Percentiles rank a stretch among this genome's conserved stretches.
These are phyloP conservation scores for Cerceris ruficornis DNA, from an alignment of 2,888 invertebrate species.

Conservation along the genomic window DNA sequence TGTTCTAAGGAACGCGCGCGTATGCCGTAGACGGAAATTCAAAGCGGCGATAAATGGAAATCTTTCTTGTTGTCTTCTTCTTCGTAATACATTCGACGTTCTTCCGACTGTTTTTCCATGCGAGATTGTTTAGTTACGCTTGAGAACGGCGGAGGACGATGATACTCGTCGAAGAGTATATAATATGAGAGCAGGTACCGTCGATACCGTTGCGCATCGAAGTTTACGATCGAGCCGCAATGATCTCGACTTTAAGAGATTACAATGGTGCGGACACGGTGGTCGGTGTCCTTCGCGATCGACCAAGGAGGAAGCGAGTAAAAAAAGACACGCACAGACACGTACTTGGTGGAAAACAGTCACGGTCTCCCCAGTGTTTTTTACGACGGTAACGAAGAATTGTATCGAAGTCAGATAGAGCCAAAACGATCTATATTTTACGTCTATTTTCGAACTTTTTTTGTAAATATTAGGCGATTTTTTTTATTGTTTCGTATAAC, in stretches of 20 bases:
- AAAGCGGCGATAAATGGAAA: conserved; percentile 41
- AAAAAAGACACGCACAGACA: conserved; percentile 13
- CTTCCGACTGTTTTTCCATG: conserved; percentile 54
- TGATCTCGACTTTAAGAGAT: neutral
- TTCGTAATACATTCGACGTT: conserved; percentile 55
- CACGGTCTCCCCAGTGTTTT: conserved; percentile 7
- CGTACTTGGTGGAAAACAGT: conserved; percentile 13
- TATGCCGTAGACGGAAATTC: neutral
- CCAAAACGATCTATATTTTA: conserved; percentile 16
- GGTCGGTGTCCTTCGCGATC: neutral
- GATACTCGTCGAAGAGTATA: no score
- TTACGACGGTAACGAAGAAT: conserved; percentile 6
- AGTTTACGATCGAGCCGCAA: neutral
- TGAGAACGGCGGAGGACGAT: neutral
- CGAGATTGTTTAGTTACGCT: conserved; percentile 14
- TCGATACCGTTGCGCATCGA: no score
- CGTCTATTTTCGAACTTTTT: conserved; percentile 20
- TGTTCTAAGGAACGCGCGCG: conserved; percentile 13
- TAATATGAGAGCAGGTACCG: no score
- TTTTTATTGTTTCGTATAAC: conserved; percentile 12
- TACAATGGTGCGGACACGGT: no score
- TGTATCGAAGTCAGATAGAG: conserved; percentile 19
- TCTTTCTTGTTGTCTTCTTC: conserved; percentile 52
- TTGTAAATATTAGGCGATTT: conserved; percentile 25
- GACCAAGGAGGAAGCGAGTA: no score